Evolutionary conservation across 2,888 invertebrate species (phyloP).

Genomic region (Cataglyphis cursor): DNA sequence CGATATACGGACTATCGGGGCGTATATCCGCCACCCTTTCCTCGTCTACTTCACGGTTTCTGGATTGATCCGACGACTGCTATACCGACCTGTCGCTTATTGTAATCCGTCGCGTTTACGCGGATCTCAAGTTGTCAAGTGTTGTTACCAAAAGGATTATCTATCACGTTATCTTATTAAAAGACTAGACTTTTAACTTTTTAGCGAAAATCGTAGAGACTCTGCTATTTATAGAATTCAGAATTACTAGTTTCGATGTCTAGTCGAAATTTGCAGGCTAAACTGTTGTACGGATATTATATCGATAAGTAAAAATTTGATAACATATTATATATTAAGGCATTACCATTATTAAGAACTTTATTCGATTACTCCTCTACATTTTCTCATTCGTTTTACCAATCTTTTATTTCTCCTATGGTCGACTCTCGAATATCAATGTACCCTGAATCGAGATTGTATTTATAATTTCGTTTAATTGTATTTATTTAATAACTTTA

Average conservation of each 20-base stretch:
- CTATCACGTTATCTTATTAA: neutral
- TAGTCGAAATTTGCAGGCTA: conserved; percentile 7
- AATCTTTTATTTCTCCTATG: conserved; percentile 34
- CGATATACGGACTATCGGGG: conserved; percentile 67
- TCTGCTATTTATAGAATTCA: conserved; percentile 68
- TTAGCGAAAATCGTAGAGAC: conserved; percentile 62
- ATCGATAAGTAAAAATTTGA: neutral
- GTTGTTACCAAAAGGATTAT: neutral
- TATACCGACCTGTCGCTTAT: conserved; percentile 51
- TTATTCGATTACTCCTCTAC: conserved; percentile 64
- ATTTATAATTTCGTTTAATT: conserved; percentile 59
- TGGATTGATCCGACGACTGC: conserved; percentile 52
- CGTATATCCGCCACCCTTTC: conserved; percentile 53
- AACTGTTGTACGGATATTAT: neutral
- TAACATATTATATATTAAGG: conserved; percentile 60
- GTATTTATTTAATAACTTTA: conserved; percentile 78
- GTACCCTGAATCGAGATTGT: conserved; percentile 49
- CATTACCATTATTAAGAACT: conserved; percentile 78
- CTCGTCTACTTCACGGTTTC: conserved; percentile 27
- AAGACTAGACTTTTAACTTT: conserved; percentile 38
- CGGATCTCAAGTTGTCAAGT: conserved; percentile 31
- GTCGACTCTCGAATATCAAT: conserved; percentile 6
- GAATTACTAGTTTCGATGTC: conserved; percentile 30
- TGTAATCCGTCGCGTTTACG: conserved; percentile 67
- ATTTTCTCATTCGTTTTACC: neutral